These are phyloP conservation scores for Chaetogeoica ovagalla DNA, from an alignment of 2,888 invertebrate genomes.

Conservation along the genomic window DNA sequence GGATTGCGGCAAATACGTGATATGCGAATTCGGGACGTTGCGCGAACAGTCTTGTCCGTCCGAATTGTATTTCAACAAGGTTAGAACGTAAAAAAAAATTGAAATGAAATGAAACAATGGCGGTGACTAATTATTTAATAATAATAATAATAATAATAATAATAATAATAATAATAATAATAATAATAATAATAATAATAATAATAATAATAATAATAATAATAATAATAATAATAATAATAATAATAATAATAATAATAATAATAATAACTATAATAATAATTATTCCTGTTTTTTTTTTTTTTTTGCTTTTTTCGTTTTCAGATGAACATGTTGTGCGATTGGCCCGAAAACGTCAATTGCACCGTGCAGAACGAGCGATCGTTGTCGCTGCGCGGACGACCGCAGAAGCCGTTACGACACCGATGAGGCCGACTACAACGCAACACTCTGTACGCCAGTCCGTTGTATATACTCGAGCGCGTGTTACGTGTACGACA, in stretches of 20 bases:
- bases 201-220: too few species aligned
- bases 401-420: neutral
- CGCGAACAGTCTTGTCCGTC: conserved; percentile 73
- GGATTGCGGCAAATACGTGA: conserved; percentile 78
- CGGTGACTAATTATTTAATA: too few species aligned
- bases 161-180: too few species aligned
- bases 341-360: conserved; percentile 75
- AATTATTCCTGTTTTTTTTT: too few species aligned
- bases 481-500: too few species aligned
- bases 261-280: too few species aligned
- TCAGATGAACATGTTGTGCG: conserved; percentile 63
- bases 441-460: neutral
- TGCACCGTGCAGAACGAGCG: conserved; percentile 60
- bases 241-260: too few species aligned
- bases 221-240: too few species aligned
- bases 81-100: conserved; percentile 52
- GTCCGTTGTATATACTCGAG: neutral
- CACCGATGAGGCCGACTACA: neutral
- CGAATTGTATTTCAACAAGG: conserved; percentile 76
- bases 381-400: neutral
- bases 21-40: conserved; percentile 76
- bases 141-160: too few species aligned
- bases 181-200: too few species aligned
- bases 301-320: neutral
- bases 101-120: conserved; percentile 50